Evolutionary conservation across 2,113 vertebrate species (phyloP), one percentile per base, ranked within the genome.

Genomic region (Mixornis gularis): DNA sequence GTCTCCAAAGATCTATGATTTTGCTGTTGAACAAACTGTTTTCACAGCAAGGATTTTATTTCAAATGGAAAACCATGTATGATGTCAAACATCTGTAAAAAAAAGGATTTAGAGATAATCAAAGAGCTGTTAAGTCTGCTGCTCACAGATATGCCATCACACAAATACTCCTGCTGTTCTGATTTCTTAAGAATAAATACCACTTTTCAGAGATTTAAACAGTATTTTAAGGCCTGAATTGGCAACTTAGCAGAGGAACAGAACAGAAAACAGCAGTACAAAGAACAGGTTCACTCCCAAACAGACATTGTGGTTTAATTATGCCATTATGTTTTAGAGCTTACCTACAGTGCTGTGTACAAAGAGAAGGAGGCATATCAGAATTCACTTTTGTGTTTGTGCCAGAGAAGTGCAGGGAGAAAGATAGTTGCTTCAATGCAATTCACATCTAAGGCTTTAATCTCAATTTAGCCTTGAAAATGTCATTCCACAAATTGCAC

Each of bases 11-110:
- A 93, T 68, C 48, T 95, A 30, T 59, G 66, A 89, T 89, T 95
- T 93, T 93, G 59, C 44, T 93, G 44, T 87, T 93, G 58, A 94
- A 92, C 53, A 96, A 97, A 93, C 40, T 86, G 73, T 80, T 96
- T 78, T 79, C 79, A 94, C 49, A 97, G 41, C 27, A 92, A 95
- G 95, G 55, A 80, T 84, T 72, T 64, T 87, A 87, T 91, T 97
- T 94, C 83, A 82, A 94, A 83, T 79, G 65, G 34, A 93, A 96
- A 94, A 56, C 49, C 41, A 85, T 64, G 41, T 56, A 78, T 41
- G 91, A 87, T 95, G 66, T 84, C 69, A 95, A 94, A 94, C n/a
- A 87, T 87, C 32, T 94, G 38, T 76, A 96, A 91, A 92, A 69
- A 69, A 89, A 95, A 95, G 69, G 62, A 74, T 71, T 79, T 93